A percentile compares a stretch with the other conserved stretches of the same genome.
Conservation (phyloP, 1,140 invertebrate genomes). For the Eueides isabella region DNA sequence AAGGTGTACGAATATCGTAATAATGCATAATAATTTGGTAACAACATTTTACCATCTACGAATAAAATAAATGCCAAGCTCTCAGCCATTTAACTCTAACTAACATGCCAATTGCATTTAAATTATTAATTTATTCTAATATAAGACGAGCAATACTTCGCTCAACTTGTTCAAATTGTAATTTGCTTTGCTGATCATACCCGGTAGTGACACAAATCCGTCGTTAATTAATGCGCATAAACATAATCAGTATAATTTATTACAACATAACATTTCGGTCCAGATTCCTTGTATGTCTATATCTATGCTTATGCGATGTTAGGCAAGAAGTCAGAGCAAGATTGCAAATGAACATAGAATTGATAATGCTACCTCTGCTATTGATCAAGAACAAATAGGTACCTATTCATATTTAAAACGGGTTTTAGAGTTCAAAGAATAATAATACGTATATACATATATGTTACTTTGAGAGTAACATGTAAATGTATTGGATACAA, state of each 20-base stretch:
- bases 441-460: slow-evolving; percentile 17
- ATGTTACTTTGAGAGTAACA: background rate
- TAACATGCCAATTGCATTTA: slow-evolving; percentile 37
- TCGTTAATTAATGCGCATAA: slow-evolving; percentile 40
- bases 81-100: background rate
- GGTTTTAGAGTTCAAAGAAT: slow-evolving; percentile 23
- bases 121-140: slow-evolving; percentile 47
- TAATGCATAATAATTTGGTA: background rate
- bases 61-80: background rate
- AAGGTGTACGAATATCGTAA: background rate
- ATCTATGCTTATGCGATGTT: slow-evolving; percentile 41
- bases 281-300: slow-evolving; percentile 39
- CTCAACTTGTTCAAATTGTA: slow-evolving; percentile 32
- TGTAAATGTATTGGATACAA: background rate
- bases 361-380: slow-evolving; percentile 29
- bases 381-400: slow-evolving; percentile 29
- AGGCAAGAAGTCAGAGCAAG: slow-evolving; percentile 40
- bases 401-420: slow-evolving; percentile 26
- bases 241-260: slow-evolving; percentile 41
- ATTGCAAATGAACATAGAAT: slow-evolving; percentile 42
- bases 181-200: slow-evolving; percentile 41
- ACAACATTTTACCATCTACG: background rate
- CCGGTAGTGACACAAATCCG: slow-evolving; percentile 40
- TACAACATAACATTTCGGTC: slow-evolving; percentile 29
- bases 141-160: slow-evolving; percentile 32